Percentiles rank a stretch among this genome's conserved stretches.
phyloP scores from a whole-genome alignment of 1,140 invertebrate genomes.

The Myzus persicae region DNA sequence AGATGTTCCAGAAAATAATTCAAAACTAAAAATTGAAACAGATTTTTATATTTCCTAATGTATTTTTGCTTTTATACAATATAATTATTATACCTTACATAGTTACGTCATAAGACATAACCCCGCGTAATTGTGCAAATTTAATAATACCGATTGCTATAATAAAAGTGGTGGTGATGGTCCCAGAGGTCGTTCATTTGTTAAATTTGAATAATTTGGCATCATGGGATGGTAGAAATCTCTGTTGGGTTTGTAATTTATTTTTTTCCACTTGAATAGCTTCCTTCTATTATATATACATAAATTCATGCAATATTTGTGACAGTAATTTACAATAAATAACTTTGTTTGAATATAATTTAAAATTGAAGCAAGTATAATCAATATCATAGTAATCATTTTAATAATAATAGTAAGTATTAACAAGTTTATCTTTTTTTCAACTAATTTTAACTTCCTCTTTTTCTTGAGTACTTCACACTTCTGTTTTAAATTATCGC shows the following conservation, averaged over 20 bases:
- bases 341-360: background rate
- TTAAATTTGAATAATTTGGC: background rate
- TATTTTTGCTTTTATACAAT: too few species aligned
- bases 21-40: too few species aligned
- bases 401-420: background rate
- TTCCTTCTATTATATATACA: constrained; percentile 35
- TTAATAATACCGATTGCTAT: background rate
- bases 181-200: constrained; percentile 20
- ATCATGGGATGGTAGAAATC: background rate
- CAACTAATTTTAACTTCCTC: constrained; percentile 54
- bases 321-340: background rate
- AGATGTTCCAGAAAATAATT: too few species aligned
- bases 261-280: constrained; percentile 24
- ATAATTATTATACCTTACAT: too few species aligned
- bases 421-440: constrained; percentile 37
- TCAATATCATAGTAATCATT: background rate
- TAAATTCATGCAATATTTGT: background rate
- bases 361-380: background rate
- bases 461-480: constrained; percentile 81
- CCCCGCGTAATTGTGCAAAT: too few species aligned
- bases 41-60: too few species aligned
- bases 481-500: constrained; percentile 77
- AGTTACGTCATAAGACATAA: too few species aligned
- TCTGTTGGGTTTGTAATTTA: constrained; percentile 38
- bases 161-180: background rate